A percentile compares a stretch with the other conserved stretches of the same genome.
Conservation (phyloP, 2,797 vertebrate species). For the Pogonophryne albipinna region DNA sequence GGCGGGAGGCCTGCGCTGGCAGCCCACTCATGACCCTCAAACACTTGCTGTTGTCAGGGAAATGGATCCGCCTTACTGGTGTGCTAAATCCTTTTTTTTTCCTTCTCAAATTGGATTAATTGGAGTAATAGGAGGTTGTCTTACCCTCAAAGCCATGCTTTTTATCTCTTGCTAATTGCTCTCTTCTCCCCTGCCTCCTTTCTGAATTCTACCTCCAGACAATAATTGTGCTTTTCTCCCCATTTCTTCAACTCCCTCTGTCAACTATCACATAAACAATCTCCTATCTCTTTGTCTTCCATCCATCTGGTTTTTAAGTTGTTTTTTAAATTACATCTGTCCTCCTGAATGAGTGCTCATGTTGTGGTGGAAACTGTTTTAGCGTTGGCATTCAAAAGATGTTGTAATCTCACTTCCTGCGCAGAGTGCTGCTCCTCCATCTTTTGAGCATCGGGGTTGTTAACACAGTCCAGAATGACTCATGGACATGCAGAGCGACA, state of each 20-base stretch:
- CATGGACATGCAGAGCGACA: constrained; percentile 3
- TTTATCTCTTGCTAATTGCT: constrained; percentile 76
- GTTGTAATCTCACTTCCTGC: constrained; percentile 41
- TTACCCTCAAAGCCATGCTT: constrained; percentile 64
- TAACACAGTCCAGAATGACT: constrained; percentile 24
- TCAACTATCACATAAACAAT: constrained; percentile 40
- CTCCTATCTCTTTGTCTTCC: constrained; percentile 25
- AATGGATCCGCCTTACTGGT: constrained; percentile 67
- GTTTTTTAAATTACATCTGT: not conserved
- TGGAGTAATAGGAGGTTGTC: constrained; percentile 79
- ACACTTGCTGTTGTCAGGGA: constrained; percentile 74
- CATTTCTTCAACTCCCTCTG: constrained; percentile 27
- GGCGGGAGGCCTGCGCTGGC: constrained; percentile 66
- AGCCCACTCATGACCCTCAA: constrained; percentile 71
- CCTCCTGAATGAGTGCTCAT: constrained; percentile 31
- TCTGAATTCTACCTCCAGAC: constrained; percentile 53
- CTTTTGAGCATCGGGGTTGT: constrained; percentile 9
- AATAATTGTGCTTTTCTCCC: constrained; percentile 51
- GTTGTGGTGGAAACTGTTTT: constrained; percentile 34
- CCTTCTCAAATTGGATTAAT: constrained; percentile 77
- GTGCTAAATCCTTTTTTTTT: constrained; percentile 50
- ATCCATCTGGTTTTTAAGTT: not conserved
- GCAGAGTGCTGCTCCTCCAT: constrained; percentile 19
- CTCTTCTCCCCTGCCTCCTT: constrained; percentile 52
- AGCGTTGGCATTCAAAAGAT: constrained; percentile 26